Evolutionary conservation across 2,797 vertebrate species (phyloP).

Genomic region (Sebastes taczanowskii): DNA sequence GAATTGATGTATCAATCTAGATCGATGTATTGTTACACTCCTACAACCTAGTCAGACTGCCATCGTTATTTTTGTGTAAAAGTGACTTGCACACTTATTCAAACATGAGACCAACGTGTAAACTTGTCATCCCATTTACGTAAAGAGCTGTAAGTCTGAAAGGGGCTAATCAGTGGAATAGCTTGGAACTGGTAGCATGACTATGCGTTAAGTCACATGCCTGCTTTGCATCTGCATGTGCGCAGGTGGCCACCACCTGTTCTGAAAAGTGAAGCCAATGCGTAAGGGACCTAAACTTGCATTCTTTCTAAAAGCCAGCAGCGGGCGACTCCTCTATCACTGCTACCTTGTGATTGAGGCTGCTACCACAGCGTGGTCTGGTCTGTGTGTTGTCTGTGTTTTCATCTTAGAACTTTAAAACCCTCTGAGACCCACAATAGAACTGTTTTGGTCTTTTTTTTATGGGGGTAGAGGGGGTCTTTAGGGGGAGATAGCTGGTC

Average conservation of each 20-base stretch:
- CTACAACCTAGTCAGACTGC: not conserved
- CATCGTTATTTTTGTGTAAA: not conserved
- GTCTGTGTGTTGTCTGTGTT: too few relatives aligned
- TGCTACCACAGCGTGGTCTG: too few relatives aligned
- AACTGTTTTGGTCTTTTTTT: too few relatives aligned
- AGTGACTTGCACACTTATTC: not conserved
- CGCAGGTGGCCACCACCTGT: not conserved
- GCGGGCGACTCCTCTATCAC: not conserved
- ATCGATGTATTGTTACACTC: too few relatives aligned
- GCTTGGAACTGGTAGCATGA: not conserved
- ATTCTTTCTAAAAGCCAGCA: not conserved
- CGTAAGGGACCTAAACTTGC: not conserved
- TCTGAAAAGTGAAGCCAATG: not conserved
- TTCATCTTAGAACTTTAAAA: too few relatives aligned
- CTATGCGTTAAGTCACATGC: not conserved
- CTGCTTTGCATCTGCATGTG: not conserved
- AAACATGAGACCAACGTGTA: not conserved
- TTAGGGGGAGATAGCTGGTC: too few relatives aligned
- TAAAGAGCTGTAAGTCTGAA: not conserved
- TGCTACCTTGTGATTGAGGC: too few relatives aligned
- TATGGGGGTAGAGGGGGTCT: too few relatives aligned
- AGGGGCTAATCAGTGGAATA: not conserved
- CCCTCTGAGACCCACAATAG: too few relatives aligned
- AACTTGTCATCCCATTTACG: not conserved
- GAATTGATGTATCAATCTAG: too few relatives aligned